These are phyloP conservation scores for Tokudaia muenninki DNA, from an alignment of 2,797 vertebrate genomes.

Conservation along the genomic window DNA sequence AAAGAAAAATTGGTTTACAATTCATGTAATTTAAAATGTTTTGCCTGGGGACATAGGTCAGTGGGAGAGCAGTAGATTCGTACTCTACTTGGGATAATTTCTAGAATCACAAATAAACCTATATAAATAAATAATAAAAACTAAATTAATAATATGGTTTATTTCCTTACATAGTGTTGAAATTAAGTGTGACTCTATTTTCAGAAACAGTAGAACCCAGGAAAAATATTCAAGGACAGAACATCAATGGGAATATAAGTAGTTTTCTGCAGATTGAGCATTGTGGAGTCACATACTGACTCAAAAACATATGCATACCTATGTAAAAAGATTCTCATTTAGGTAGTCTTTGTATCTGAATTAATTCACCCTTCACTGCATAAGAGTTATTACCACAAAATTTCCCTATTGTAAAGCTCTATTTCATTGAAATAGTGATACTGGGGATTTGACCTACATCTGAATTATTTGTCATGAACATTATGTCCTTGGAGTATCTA, in stretches of 20 bases:
- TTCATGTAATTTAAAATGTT: slow-evolving; percentile 25
- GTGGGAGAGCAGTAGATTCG: not conserved
- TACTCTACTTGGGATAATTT: not conserved
- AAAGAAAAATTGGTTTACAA: slow-evolving; percentile 38
- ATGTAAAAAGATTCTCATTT: not conserved
- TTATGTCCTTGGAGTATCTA: not conserved
- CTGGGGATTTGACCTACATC: not conserved
- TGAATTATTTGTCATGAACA: not conserved
- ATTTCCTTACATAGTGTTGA: not conserved
- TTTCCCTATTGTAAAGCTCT: not conserved
- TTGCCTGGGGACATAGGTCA: not conserved
- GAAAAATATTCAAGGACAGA: not conserved
- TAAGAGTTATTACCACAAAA: not conserved
- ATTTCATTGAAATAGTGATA: not conserved
- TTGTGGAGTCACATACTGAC: not conserved
- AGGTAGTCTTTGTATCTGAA: not conserved
- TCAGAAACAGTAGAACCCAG: slow-evolving; percentile 3
- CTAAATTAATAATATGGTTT: not conserved
- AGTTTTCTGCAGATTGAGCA: not conserved
- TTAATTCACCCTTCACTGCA: not conserved
- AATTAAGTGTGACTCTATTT: not conserved
- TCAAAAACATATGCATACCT: not conserved
- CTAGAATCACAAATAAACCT: not conserved
- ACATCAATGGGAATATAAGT: not conserved
- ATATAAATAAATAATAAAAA: not conserved